Percentiles rank a stretch among this genome's conserved stretches.
These are phyloP conservation scores for Ceramica pisi DNA, from an alignment of 2,888 invertebrate species.

Conservation along the genomic window DNA sequence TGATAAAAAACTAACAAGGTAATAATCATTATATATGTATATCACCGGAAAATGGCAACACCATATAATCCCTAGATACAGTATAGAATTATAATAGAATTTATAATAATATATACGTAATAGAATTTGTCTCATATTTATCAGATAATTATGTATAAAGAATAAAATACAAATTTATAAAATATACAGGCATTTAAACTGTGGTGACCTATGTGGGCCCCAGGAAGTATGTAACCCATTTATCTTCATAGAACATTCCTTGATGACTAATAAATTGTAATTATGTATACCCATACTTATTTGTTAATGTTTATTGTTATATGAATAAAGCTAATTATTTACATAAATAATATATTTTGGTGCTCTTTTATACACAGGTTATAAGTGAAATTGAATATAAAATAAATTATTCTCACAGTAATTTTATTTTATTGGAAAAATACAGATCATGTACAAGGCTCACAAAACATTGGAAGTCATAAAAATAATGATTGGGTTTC, in stretches of 20 bases:
- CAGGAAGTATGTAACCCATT: not conserved
- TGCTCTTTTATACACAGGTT: constrained; percentile 19
- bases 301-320: not conserved
- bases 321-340: not conserved
- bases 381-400: constrained; percentile 33
- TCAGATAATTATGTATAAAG: not conserved
- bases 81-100: too few relatives aligned
- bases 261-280: not conserved
- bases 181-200: not conserved
- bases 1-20: too few relatives aligned
- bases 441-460: constrained; percentile 80
- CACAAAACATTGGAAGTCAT: constrained; percentile 59
- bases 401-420: constrained; percentile 67
- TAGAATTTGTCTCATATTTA: not conserved
- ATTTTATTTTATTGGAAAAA: constrained; percentile 80
- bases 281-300: not conserved
- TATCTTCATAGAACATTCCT: constrained; percentile 1
- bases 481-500: constrained; percentile 58
- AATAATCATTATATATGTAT: too few relatives aligned
- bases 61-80: too few relatives aligned
- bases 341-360: constrained; percentile 4
- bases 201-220: too few relatives aligned
- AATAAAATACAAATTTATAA: too few relatives aligned
- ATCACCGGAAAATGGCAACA: too few relatives aligned
- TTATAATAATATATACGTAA: too few relatives aligned